These are phyloP conservation scores for Antigone vipio DNA, from an alignment of 2,113 vertebrate species.

Conservation along the genomic window DNA sequence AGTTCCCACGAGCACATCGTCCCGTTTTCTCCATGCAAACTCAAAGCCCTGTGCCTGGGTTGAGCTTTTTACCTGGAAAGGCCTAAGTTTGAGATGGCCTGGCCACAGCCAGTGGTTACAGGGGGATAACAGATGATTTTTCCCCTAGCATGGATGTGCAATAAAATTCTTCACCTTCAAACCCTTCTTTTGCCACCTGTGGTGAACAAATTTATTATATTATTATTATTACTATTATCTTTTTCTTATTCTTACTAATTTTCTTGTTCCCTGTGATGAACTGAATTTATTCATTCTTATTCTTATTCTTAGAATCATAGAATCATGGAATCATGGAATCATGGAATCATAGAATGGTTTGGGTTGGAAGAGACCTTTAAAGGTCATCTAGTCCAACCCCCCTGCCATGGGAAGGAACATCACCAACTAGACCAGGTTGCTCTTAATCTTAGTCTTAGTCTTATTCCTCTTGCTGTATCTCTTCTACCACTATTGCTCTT, in stretches of 20 bases:
- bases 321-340: no score
- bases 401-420: no score
- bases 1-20: fast-evolving
- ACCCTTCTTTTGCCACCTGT: background rate
- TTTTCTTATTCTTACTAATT: background rate
- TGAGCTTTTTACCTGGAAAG: background rate
- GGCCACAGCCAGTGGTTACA: background rate
- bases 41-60: background rate
- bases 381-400: no score
- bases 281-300: background rate
- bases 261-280: background rate
- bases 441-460: background rate
- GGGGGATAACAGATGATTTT: background rate
- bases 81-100: background rate
- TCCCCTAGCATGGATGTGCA: no score
- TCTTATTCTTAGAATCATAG: no score
- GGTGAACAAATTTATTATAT: background rate
- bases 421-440: no score
- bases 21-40: background rate
- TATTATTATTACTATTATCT: background rate
- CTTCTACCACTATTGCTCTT: background rate
- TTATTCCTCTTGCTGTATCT: background rate
- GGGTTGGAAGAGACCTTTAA: no score
- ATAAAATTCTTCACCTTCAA: background rate
- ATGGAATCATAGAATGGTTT: no score